phyloP scores from a whole-genome alignment of 2,797 vertebrate species.

The Peromyscus nudipes region DNA sequence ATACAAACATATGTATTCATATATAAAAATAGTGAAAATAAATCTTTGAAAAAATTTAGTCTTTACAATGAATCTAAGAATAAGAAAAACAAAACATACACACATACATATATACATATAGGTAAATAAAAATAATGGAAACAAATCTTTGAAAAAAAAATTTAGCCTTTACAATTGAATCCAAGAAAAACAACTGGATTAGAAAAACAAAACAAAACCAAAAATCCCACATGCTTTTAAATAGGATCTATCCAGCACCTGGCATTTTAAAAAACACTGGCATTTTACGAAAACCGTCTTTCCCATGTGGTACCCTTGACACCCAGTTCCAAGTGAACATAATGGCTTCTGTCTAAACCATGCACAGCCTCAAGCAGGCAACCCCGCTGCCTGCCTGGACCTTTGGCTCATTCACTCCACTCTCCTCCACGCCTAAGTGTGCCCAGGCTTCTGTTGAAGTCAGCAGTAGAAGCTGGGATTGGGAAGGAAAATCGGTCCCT shows the following conservation, averaged over 20 bases:
- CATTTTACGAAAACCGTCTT: neutral
- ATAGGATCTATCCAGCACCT: neutral
- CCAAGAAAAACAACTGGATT: constrained; percentile 36
- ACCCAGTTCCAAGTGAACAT: rapidly evolving
- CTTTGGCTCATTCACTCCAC: neutral
- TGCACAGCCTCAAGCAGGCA: neutral
- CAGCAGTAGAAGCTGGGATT: neutral
- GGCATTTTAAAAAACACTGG: neutral
- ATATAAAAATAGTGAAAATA: neutral
- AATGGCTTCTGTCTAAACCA: neutral
- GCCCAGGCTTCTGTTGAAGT: neutral
- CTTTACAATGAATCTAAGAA: neutral
- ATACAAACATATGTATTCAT: neutral
- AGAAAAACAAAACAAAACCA: constrained; percentile 24
- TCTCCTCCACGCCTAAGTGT: too few species aligned
- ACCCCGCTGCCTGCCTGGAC: too few species aligned
- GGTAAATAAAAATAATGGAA: neutral
- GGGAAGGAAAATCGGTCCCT: neutral
- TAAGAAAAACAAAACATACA: neutral
- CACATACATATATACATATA: neutral
- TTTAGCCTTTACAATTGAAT: neutral
- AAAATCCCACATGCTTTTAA: neutral
- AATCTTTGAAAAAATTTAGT: neutral
- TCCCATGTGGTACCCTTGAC: neutral
- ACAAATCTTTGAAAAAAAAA: neutral